Evolutionary conservation across 2,888 invertebrate genomes (phyloP).

Genomic region (Rhagonycha fulva): DNA sequence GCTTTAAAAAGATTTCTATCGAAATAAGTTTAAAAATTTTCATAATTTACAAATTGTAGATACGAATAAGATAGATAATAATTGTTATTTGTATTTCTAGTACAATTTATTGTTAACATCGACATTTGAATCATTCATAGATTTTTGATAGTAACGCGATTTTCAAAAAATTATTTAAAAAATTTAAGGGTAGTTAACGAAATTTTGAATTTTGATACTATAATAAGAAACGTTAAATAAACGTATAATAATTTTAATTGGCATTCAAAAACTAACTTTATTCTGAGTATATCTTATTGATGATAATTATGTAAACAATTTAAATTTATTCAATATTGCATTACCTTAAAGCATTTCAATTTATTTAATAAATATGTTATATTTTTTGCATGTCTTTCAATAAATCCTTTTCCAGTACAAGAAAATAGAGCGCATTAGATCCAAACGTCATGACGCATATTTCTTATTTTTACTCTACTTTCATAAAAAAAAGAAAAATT

Average conservation of each 20-base stretch:
- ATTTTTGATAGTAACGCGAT: neutral
- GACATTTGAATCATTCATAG: neutral
- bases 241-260: slow-evolving; percentile 5
- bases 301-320: slow-evolving; percentile 2
- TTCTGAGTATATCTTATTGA: slow-evolving; percentile 5
- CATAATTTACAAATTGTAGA: neutral
- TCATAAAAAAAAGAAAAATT: too few relatives aligned
- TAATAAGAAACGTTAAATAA: slow-evolving; percentile 2
- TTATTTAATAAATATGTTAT: slow-evolving; percentile 26
- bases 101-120: slow-evolving; percentile 10
- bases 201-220: slow-evolving; percentile 17
- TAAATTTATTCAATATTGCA: neutral
- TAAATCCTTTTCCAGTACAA: neutral
- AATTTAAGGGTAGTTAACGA: slow-evolving; percentile 4
- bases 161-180: slow-evolving; percentile 4
- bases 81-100: slow-evolving; percentile 12
- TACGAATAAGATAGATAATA: slow-evolving; percentile 1
- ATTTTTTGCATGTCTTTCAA: slow-evolving; percentile 10
- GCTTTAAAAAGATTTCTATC: neutral
- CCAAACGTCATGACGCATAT: too few relatives aligned
- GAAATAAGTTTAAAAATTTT: neutral
- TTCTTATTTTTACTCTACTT: too few relatives aligned
- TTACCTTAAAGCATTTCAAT: slow-evolving; percentile 2
- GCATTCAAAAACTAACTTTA: neutral
- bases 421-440: too few relatives aligned